Percentiles rank a stretch among this genome's conserved stretches.
These are phyloP conservation scores for Pao palembangensis DNA, from an alignment of 2,113 vertebrate species.

Conservation along the genomic window DNA sequence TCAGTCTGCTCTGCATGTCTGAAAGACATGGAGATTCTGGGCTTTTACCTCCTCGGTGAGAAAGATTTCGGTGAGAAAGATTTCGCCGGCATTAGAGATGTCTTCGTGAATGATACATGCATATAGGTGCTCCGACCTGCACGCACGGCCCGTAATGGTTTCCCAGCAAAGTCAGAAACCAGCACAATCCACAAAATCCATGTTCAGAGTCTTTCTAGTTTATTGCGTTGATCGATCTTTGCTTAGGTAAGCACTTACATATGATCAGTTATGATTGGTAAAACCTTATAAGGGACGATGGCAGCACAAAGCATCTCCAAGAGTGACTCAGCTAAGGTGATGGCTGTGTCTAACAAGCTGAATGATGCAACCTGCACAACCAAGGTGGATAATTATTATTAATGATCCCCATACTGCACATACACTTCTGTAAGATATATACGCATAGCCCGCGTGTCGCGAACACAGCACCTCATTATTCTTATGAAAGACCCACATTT, in stretches of 20 bases:
- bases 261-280: background rate
- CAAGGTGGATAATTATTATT: constrained; percentile 57
- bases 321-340: constrained; percentile 59
- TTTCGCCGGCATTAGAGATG: constrained; percentile 47
- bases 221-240: background rate
- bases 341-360: constrained; percentile 44
- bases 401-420: constrained; percentile 52
- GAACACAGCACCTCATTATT: constrained; percentile 57
- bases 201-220: background rate
- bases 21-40: constrained; percentile 62
- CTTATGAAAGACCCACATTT: constrained; percentile 55
- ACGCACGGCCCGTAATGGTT: background rate
- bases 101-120: constrained; percentile 36
- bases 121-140: constrained; percentile 21
- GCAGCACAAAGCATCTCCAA: constrained; percentile 10
- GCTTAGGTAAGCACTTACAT: background rate
- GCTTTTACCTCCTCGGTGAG: constrained; percentile 43
- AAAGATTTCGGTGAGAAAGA: constrained; percentile 51
- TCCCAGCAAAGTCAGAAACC: background rate
- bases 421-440: constrained; percentile 36
- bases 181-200: background rate
- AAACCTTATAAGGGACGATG: constrained; percentile 12
- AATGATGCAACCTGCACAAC: constrained; percentile 54
- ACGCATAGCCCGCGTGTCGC: constrained; percentile 44
- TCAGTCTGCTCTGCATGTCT: constrained; percentile 68